Percentiles rank a stretch among this genome's conserved stretches.
Evolutionary conservation across 2,113 vertebrate species (phyloP).

Genomic region (Furnarius figulus): DNA sequence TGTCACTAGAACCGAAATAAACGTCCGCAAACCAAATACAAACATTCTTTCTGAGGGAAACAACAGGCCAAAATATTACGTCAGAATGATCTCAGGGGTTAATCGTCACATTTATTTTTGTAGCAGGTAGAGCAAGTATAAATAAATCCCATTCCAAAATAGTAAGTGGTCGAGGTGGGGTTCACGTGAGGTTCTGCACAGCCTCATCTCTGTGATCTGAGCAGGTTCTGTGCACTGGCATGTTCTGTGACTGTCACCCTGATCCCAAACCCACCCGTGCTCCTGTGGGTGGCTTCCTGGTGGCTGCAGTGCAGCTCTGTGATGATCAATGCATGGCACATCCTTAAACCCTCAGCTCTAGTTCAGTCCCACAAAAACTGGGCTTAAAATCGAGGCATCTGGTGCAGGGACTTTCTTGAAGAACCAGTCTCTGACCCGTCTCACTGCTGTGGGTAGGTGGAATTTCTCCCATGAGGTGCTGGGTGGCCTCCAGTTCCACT

Average conservation of each 20-base stretch:
- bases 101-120: slow-evolving; percentile 60
- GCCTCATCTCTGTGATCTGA: not conserved
- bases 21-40: slow-evolving; percentile 59
- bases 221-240: not conserved
- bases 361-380: not conserved
- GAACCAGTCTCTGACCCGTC: not conserved
- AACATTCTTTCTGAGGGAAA: slow-evolving; percentile 50
- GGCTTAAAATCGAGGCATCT: not conserved
- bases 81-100: slow-evolving; percentile 71
- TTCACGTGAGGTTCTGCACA: slow-evolving; percentile 11
- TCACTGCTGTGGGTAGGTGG: not conserved
- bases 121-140: slow-evolving; percentile 15
- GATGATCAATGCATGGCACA: not conserved
- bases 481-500: not conserved
- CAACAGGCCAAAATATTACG: slow-evolving; percentile 35
- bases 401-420: not conserved
- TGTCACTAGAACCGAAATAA: slow-evolving; percentile 68
- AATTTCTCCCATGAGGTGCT: not conserved
- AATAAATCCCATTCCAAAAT: not conserved
- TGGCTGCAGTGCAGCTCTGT: not conserved
- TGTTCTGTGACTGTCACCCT: not conserved
- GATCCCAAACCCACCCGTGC: not conserved
- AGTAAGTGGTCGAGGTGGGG: not conserved
- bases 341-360: not conserved
- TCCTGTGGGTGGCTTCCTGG: not conserved